A percentile compares a stretch with the other conserved stretches of the same genome.
Evolutionary conservation across 2,113 vertebrate genomes (phyloP).

Genomic region (Melanotaenia duboulayi): DNA sequence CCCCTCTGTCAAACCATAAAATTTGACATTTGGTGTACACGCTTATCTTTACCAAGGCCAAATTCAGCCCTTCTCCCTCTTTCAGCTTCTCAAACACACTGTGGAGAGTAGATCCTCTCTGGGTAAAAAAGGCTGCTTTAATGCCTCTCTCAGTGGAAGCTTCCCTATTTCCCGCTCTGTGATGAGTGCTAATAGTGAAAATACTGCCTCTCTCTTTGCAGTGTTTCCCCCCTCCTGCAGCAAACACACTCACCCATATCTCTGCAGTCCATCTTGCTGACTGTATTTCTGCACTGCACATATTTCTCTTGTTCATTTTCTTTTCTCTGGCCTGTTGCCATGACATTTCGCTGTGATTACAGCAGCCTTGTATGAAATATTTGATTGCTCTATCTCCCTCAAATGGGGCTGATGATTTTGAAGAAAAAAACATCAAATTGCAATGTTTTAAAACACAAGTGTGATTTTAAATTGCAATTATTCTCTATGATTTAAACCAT

Average conservation of each 20-base stretch:
- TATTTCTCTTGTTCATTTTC: neutral
- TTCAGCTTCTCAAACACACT: slow-evolving; percentile 1
- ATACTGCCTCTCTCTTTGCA: slow-evolving; percentile 52
- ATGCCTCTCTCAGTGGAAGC: slow-evolving; percentile 42
- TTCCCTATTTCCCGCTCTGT: slow-evolving; percentile 32
- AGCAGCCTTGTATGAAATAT: neutral
- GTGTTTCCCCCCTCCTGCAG: slow-evolving; percentile 54
- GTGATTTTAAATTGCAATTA: neutral
- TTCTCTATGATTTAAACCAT: neutral
- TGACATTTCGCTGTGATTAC: slow-evolving; percentile 13
- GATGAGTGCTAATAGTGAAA: slow-evolving; percentile 54
- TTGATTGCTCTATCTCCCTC: neutral
- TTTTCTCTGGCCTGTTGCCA: slow-evolving; percentile 18
- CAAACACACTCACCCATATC: slow-evolving; percentile 54
- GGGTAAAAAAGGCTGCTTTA: slow-evolving; percentile 47
- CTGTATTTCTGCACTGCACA: neutral
- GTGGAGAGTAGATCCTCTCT: slow-evolving; percentile 26
- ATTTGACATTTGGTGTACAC: slow-evolving; percentile 9
- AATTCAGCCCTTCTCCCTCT: neutral
- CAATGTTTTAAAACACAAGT: neutral
- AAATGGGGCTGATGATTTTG: neutral
- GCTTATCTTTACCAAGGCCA: slow-evolving; percentile 34
- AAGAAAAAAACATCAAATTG: neutral
- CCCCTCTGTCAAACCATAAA: neutral
- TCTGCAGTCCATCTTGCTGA: slow-evolving; percentile 51